Base-by-base conservation (phyloP, 1,140 invertebrate species). In the Lordiphosa clarofinis region DNA sequence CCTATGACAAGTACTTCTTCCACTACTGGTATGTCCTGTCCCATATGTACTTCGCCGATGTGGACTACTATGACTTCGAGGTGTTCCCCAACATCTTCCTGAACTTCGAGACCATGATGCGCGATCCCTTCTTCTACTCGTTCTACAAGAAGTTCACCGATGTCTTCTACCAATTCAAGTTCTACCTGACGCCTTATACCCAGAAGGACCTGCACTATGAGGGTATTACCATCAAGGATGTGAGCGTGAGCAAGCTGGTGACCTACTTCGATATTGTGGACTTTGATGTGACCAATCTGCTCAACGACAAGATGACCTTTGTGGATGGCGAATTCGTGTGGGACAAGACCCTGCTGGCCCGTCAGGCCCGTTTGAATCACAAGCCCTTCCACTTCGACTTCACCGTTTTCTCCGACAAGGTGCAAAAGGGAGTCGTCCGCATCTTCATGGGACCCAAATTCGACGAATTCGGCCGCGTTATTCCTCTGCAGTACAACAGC, bases 261-360 rank as follows among this genome's bases (percentile, higher is more conserved):
- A 95, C 94, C 15, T 95, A 92, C 86, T 94, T 94, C 88, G 93
- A 95, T 43, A 89, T 94, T 31, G 92, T 92, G 66, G 92, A 94
- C 70, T 69, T 93, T 11, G 92, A 94, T 59, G 91, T 94, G 28
- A 92, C 90, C 73, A 94, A 94, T 67, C 92, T 92, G 47, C 58
- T 95, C 11, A 89, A 73, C 92, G 84, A 87, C 36, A 86, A 87
- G 63, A 86, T 81, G 74, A 79, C 75, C 39, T 87, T 87, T 50
- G 65, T 72, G 54, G 79, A 87, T 47, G 84, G 84, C 21, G 58
- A 87, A 44, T 84, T 71, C 48, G 72, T 87, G 6, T 87, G 86
- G 86, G 78, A 87, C 56, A 87, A 82, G 65, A 35, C 76, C 33
- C 63, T 87, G 15, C 19, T 81, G 39, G 84, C 84, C 33, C 89